These are phyloP conservation scores for Aporophyla nigra DNA, from an alignment of 2,888 invertebrate species.

Conservation along the genomic window DNA sequence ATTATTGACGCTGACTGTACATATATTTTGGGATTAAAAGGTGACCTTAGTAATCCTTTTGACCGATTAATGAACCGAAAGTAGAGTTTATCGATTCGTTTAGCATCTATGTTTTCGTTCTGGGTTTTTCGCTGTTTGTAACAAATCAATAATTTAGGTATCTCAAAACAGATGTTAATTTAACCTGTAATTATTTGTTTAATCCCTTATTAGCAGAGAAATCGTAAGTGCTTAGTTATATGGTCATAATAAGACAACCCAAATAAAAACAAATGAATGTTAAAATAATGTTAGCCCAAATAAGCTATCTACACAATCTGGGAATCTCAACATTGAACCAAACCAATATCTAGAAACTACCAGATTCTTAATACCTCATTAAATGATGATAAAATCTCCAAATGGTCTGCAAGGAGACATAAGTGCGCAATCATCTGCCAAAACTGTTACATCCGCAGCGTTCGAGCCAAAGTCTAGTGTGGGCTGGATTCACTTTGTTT, in stretches of 20 bases:
- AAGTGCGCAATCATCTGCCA: conserved; percentile 58
- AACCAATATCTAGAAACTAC: conserved; percentile 20
- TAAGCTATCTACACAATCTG: not conserved
- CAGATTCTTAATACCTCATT: conserved; percentile 32
- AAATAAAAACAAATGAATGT: not conserved
- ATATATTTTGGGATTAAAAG: not conserved
- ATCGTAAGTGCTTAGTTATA: not conserved
- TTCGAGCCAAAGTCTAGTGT: conserved; percentile 32
- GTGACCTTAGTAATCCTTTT: not conserved
- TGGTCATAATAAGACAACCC: not conserved
- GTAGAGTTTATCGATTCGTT: not conserved
- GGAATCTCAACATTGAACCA: not conserved
- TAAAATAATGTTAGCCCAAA: not conserved
- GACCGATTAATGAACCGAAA: not conserved
- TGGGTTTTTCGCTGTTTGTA: not conserved
- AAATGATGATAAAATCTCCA: conserved; percentile 48
- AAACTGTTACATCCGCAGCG: conserved; percentile 58
- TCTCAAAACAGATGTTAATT: not conserved
- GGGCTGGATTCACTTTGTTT: conserved; percentile 41
- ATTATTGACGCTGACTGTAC: no score
- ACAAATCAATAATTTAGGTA: not conserved
- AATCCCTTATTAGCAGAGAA: not conserved
- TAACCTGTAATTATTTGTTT: not conserved
- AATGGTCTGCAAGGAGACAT: conserved; percentile 45
- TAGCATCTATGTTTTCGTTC: not conserved